Conservation (phyloP, 1,140 invertebrate species). For the Eciton burchellii region DNA sequence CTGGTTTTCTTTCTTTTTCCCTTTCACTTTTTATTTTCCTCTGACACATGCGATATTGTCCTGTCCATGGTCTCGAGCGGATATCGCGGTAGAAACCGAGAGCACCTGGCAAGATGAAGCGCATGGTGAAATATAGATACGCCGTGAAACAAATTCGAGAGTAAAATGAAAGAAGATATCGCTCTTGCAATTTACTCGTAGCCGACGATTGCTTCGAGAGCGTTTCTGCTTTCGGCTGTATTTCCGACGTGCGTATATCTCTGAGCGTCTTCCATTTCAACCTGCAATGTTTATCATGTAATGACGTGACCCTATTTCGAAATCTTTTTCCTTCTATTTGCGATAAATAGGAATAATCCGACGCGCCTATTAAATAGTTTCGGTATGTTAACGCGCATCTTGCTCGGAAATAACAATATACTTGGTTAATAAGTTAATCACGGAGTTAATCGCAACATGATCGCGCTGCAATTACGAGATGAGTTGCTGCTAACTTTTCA, state of each 20-base stretch:
- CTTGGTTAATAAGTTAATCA: slow-evolving; percentile 14
- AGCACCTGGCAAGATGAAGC: not conserved
- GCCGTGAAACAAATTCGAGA: not conserved
- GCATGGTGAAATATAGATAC: not conserved
- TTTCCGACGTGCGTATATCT: too few relatives aligned
- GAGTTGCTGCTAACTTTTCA: slow-evolving; percentile 3
- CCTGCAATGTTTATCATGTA: too few relatives aligned
- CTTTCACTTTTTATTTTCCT: not conserved
- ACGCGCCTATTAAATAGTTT: not conserved
- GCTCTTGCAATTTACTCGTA: not conserved
- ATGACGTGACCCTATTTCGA: too few relatives aligned
- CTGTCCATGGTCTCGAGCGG: not conserved
- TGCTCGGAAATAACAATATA: not conserved
- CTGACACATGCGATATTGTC: not conserved
- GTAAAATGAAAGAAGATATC: slow-evolving; percentile 3
- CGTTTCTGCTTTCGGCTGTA: not conserved
- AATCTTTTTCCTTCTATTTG: too few relatives aligned
- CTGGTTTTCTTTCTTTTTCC: not conserved
- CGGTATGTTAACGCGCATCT: not conserved
- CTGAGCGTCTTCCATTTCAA: too few relatives aligned
- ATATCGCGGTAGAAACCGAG: not conserved
- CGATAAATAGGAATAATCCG: too few relatives aligned
- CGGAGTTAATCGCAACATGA: not conserved
- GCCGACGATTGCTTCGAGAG: too few relatives aligned
- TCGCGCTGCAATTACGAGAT: not conserved